phyloP scores from a whole-genome alignment of 2,888 invertebrate species.

The Oscheius onirici region DNA sequence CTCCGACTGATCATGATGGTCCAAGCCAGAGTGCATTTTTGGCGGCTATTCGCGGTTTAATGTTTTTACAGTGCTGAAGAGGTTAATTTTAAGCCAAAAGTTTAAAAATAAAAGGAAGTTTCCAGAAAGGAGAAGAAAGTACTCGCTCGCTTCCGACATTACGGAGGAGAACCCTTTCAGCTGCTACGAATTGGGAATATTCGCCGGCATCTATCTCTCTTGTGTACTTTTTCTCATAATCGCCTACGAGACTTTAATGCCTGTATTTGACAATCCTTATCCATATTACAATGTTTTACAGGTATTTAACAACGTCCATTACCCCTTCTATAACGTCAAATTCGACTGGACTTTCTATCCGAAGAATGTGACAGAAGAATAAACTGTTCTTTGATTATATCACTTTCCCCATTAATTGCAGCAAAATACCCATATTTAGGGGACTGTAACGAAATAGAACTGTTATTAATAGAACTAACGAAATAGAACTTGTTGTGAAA shows the following conservation, averaged over 20 bases:
- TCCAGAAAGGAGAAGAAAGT: constrained; percentile 27
- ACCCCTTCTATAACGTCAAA: not conserved
- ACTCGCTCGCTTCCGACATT: constrained; percentile 51
- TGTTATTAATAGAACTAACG: too few relatives aligned
- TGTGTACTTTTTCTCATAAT: constrained; percentile 53
- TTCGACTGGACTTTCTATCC: not conserved
- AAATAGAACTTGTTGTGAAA: too few relatives aligned
- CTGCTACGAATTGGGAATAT: constrained; percentile 38
- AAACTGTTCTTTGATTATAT: too few relatives aligned
- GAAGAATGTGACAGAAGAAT: constrained; percentile 11
- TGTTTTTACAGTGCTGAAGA: not conserved
- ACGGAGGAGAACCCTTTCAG: constrained; percentile 53
- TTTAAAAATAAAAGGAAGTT: not conserved
- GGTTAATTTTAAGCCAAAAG: not conserved
- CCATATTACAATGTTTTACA: constrained; percentile 62
- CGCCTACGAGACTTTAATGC: constrained; percentile 60
- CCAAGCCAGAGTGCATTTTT: not conserved
- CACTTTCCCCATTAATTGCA: too few relatives aligned
- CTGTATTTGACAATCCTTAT: constrained; percentile 64
- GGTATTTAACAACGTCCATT: not conserved
- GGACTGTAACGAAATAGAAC: too few relatives aligned
- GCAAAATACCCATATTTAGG: too few relatives aligned
- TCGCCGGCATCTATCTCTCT: constrained; percentile 44
- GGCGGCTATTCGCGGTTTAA: not conserved
- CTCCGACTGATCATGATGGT: not conserved